Evolutionary conservation across 1,140 invertebrate species (phyloP), one percentile per base, ranked within the genome.

Genomic region (Drosophila equinoxialis): DNA sequence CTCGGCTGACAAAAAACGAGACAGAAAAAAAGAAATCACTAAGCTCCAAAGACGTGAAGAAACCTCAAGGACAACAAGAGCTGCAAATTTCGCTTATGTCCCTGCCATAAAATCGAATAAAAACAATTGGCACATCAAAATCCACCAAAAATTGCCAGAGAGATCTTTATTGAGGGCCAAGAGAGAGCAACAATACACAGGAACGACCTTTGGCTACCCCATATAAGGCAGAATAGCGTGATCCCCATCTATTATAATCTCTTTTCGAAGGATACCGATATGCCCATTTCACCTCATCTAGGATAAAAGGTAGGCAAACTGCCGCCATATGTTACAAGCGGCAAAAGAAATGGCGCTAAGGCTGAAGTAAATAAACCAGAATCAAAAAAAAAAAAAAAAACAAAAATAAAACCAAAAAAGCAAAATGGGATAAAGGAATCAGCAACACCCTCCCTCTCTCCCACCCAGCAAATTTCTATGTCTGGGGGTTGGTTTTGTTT

Each of bases 101-200:
- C 77, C 57, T 63, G 60, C 77, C 74, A 89, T 89, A 81, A 90
- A 89, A 89, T 84, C 85, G 84, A 85, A 89, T 90, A 89, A 89
- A 89, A 90, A 85, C 85, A 89, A 89, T 90, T 90, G 85, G 85
- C 85, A 89, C 81, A 89, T 90, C 85, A 89, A 89, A 77, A 73
- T 72, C 75, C 65, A 68, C 58, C 61, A 48, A 60, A 64, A 58
- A 66, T 41, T 42, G 14, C 42, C 51, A 71, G 3, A 54, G 77
- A 87, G 83, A 90, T 90, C 84, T 89, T 90, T 71, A 90, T 86
- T 79, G 77, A 6, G 45, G 17, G 8, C 17, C 10, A 1, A 11
- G 45, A 51, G 17, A 51, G 45, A 51, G 11, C 2, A 51, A 11
- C 17, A 11, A 23, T 23, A 8, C 3, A 4, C 8, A 51, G 45